These are phyloP conservation scores for Scaptomyza montana DNA, from an alignment of 1,140 invertebrate genomes.

Conservation along the genomic window DNA sequence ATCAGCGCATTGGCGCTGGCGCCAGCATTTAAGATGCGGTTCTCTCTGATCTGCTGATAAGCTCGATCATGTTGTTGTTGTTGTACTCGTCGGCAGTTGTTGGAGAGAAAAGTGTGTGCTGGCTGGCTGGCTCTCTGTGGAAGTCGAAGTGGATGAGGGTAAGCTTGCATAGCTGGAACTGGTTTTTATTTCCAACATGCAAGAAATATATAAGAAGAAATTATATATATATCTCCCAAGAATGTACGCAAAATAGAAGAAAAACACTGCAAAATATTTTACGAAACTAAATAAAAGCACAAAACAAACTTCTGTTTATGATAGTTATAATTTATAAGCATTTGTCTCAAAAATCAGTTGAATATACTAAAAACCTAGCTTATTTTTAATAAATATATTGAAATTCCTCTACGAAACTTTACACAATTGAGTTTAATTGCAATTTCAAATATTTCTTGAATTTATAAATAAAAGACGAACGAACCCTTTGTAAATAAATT, in stretches of 20 bases:
- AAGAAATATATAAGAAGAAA: constrained; percentile 62
- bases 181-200: constrained; percentile 50
- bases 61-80: constrained; percentile 62
- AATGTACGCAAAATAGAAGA: constrained; percentile 44
- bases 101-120: constrained; percentile 10
- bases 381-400: too few species aligned
- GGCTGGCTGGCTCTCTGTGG: constrained; percentile 2
- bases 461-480: not conserved
- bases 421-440: too few species aligned
- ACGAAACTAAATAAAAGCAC: constrained; percentile 16
- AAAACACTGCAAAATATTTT: constrained; percentile 12
- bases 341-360: not conserved
- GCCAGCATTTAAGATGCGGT: constrained; percentile 83
- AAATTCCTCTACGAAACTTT: too few species aligned
- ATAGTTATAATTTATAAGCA: constrained; percentile 24
- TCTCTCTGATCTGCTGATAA: constrained; percentile 82
- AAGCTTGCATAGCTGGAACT: constrained; percentile 52
- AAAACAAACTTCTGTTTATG: constrained; percentile 13
- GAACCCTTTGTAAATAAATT: not conserved
- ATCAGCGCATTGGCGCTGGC: constrained; percentile 82
- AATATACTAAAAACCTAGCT: too few species aligned
- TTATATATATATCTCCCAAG: constrained; percentile 24
- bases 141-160: not conserved
- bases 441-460: not conserved
- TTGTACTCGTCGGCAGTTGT: constrained; percentile 35